Evolutionary conservation across 1,140 invertebrate genomes (phyloP).

Genomic region (Trissolcus basalis): DNA sequence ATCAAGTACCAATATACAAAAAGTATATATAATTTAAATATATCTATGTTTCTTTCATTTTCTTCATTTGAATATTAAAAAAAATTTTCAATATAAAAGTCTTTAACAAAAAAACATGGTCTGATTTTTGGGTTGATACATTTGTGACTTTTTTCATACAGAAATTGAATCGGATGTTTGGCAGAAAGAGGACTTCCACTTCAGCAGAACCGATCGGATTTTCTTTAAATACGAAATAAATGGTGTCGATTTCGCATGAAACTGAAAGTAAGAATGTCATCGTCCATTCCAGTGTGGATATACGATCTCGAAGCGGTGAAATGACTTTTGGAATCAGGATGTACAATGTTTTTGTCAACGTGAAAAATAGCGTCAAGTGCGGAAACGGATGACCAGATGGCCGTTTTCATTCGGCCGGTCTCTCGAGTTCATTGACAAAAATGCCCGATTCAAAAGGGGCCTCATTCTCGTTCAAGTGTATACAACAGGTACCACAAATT

Average conservation of each 20-base stretch:
- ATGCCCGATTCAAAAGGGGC: constrained; percentile 56
- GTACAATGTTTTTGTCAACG: constrained; percentile 15
- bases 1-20: no score
- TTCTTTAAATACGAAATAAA: constrained; percentile 22
- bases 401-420: constrained; percentile 38
- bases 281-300: not conserved
- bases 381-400: constrained; percentile 64
- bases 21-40: no score
- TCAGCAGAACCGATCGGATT: not conserved
- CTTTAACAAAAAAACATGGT: no score
- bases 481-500: constrained; percentile 65
- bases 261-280: not conserved
- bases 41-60: no score
- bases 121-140: no score
- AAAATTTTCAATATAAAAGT: no score
- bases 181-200: no score
- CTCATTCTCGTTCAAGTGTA: constrained; percentile 69
- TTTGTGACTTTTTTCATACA: no score
- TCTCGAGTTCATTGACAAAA: constrained; percentile 71
- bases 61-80: no score
- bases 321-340: constrained; percentile 48
- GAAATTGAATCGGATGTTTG: no score
- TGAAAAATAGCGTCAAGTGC: constrained; percentile 34
- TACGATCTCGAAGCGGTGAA: constrained; percentile 25
- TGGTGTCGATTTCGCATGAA: not conserved